phyloP scores from a whole-genome alignment of 2,797 vertebrate species.

The Miichthys miiuy region DNA sequence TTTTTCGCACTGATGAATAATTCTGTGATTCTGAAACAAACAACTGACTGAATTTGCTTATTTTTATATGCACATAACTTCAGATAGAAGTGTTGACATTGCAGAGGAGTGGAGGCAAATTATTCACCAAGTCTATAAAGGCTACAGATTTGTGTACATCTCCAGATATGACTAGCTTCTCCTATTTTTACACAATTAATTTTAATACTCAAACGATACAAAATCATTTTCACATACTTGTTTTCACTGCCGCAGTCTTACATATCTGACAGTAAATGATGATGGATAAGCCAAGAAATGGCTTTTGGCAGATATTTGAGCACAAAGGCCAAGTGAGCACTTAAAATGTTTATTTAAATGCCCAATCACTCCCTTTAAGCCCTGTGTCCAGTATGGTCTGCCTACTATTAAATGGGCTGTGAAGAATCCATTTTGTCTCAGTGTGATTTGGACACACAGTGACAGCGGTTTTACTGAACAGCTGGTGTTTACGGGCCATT shows the following conservation, averaged over 20 bases:
- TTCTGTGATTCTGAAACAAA: constrained; percentile 42
- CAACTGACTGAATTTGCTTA: constrained; percentile 20
- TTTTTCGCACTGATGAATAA: constrained; percentile 48
- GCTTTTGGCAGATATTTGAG: constrained; percentile 46
- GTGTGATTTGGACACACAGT: constrained; percentile 61
- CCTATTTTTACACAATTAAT: background rate
- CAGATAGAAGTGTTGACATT: constrained; percentile 11
- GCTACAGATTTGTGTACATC: constrained; percentile 1
- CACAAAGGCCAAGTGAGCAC: constrained; percentile 59
- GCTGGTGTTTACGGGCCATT: constrained; percentile 75
- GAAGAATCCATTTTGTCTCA: constrained; percentile 71
- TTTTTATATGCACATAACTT: constrained; percentile 23
- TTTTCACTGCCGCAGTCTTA: constrained; percentile 27
- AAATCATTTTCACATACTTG: constrained; percentile 24
- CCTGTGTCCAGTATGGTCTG: constrained; percentile 49
- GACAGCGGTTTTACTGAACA: constrained; percentile 68
- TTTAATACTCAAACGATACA: background rate
- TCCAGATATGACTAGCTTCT: background rate
- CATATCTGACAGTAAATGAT: constrained; percentile 29
- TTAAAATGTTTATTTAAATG: constrained; percentile 69
- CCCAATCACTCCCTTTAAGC: constrained; percentile 58
- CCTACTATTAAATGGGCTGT: constrained; percentile 63
- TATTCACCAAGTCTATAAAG: constrained; percentile 17
- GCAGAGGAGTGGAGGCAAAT: constrained; percentile 20
- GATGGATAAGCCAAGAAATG: constrained; percentile 5